Evolutionary conservation across 2,888 invertebrate genomes (phyloP).

Genomic region (Nowickia ferox): DNA sequence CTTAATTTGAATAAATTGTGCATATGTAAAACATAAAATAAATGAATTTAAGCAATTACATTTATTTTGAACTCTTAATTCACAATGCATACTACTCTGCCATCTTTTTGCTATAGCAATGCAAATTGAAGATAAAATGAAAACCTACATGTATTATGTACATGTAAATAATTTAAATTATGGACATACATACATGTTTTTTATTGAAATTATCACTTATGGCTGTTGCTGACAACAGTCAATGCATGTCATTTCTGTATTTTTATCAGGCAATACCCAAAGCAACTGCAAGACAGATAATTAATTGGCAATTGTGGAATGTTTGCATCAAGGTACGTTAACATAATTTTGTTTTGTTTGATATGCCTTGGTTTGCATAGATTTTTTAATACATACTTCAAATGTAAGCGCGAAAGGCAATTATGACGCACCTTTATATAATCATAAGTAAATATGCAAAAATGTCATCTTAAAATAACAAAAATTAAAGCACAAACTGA

Average conservation of each 20-base stretch:
- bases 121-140: neutral
- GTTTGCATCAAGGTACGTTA: neutral
- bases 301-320: neutral
- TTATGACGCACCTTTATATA: conserved; percentile 54
- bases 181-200: conserved; percentile 7
- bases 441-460: conserved; percentile 5
- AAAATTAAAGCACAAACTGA: conserved; percentile 18
- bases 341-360: too few species aligned
- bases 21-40: too few species aligned
- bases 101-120: too few species aligned
- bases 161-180: conserved; percentile 44
- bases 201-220: conserved; percentile 30
- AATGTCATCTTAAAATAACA: conserved; percentile 39
- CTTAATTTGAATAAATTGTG: too few species aligned
- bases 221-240: conserved; percentile 45
- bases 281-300: neutral
- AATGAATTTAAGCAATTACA: too few species aligned
- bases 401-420: neutral
- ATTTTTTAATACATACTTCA: neutral
- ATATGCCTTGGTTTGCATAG: too few species aligned
- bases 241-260: neutral
- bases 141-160: neutral
- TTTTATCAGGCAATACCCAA: conserved; percentile 41
- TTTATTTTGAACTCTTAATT: too few species aligned
- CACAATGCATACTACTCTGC: too few species aligned